A percentile compares a stretch with the other conserved stretches of the same genome.
Conservation (phyloP, 2,888 invertebrate genomes). For the Drosophila suboccidentalis region DNA sequence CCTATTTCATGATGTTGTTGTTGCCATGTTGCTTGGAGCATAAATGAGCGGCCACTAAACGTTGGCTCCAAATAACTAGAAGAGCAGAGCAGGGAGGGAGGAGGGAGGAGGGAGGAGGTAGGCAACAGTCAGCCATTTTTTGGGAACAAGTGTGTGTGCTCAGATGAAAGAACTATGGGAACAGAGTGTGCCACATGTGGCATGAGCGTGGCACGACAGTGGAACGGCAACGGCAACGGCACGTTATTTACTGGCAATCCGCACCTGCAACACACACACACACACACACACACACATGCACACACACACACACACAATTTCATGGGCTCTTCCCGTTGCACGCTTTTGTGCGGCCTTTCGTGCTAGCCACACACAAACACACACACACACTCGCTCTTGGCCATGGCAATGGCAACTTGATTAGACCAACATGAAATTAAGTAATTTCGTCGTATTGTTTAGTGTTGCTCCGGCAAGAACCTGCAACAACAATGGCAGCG, state of each 20-base stretch:
- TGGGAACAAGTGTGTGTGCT: conserved; percentile 10
- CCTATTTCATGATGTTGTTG: conserved; percentile 73
- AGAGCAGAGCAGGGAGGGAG: neutral
- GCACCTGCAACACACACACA: conserved; percentile 36
- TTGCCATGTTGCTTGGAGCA: conserved; percentile 51
- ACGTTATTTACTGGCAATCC: conserved; percentile 56
- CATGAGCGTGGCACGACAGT: conserved; percentile 56
- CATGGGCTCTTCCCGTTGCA: conserved; percentile 34
- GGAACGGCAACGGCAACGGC: conserved; percentile 45
- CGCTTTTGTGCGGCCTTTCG: conserved; percentile 68
- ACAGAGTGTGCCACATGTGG: conserved; percentile 29
- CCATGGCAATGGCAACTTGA: conserved; percentile 77
- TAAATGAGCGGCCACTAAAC: conserved; percentile 73
- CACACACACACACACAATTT: conserved; percentile 21
- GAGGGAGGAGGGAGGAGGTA: neutral
- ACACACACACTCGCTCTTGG: conserved; percentile 14
- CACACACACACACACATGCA: conserved; percentile 12
- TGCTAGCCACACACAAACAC: conserved; percentile 52
- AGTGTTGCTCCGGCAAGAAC: conserved; percentile 50
- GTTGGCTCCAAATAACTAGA: conserved; percentile 38
- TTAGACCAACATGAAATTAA: conserved; percentile 82
- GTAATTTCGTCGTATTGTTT: conserved; percentile 77
- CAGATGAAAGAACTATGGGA: conserved; percentile 16
- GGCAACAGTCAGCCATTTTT: conserved; percentile 30
- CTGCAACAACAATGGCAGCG: conserved; percentile 53